phyloP scores from a whole-genome alignment of 2,113 vertebrate genomes.

The Lutjanus erythropterus region DNA sequence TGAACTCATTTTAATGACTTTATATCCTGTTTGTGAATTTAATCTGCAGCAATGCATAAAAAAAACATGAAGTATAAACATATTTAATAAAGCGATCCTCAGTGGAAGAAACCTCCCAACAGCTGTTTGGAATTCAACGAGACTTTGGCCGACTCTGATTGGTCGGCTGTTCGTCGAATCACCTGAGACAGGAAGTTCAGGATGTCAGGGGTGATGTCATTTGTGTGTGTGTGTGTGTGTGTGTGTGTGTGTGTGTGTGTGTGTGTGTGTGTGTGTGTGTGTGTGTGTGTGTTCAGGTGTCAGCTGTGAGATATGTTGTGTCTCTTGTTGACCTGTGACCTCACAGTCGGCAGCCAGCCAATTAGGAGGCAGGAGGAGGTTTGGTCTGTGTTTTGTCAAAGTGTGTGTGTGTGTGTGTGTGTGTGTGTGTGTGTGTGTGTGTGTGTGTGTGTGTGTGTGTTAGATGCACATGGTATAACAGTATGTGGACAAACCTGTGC shows the following conservation, averaged over 20 bases:
- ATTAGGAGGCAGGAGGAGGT: not conserved
- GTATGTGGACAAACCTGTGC: too few species aligned
- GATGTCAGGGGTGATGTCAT: not conserved
- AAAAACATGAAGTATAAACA: too few species aligned
- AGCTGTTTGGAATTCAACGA: not conserved
- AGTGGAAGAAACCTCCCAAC: too few species aligned
- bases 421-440: not conserved
- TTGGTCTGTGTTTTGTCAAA: not conserved
- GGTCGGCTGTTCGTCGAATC: not conserved
- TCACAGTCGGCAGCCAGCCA: not conserved
- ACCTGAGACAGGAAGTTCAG: slow-evolving; percentile 1
- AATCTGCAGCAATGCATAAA: too few species aligned
- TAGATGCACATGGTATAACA: too few species aligned
- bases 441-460: not conserved
- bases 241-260: slow-evolving; percentile 15
- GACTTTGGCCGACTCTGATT: not conserved
- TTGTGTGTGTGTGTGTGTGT: slow-evolving; percentile 22
- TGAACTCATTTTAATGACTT: too few species aligned
- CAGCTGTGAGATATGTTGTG: not conserved
- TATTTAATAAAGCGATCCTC: too few species aligned
- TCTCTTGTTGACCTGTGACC: not conserved
- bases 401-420: not conserved
- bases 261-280: slow-evolving; percentile 15
- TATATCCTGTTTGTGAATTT: too few species aligned
- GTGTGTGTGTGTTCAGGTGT: slow-evolving; percentile 8